Evolutionary conservation across 2,888 invertebrate genomes (phyloP).

Genomic region (Tetranychus truncatus): DNA sequence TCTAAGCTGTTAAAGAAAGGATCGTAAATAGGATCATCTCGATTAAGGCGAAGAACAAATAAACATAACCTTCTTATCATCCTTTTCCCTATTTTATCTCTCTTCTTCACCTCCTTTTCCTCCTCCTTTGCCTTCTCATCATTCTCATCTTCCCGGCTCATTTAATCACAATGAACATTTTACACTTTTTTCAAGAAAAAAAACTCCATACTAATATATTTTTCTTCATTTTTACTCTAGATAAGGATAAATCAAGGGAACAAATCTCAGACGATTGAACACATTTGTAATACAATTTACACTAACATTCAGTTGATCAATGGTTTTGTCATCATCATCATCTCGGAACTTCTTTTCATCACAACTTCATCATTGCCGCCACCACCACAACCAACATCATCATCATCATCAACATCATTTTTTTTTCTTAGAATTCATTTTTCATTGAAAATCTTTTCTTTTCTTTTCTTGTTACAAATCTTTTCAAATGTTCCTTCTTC

Average conservation of each 20-base stretch:
- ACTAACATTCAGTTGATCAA: not conserved
- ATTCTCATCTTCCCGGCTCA: not conserved
- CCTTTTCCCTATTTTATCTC: not conserved
- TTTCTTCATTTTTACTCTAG: not conserved
- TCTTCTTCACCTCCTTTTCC: not conserved
- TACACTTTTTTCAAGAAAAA: not conserved
- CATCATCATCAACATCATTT: not conserved
- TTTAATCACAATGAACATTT: not conserved
- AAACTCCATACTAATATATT: not conserved
- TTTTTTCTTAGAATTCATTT: not conserved
- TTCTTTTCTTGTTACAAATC: not conserved
- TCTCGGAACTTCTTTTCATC: not conserved
- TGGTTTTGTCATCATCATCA: not conserved
- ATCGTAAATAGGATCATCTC: not conserved
- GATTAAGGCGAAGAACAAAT: not conserved
- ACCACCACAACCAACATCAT: not conserved
- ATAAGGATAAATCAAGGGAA: not conserved
- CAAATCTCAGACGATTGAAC: not conserved
- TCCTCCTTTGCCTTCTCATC: not conserved
- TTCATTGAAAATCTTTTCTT: constrained; percentile 1
- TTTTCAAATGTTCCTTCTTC: not conserved
- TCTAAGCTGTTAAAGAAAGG: not conserved
- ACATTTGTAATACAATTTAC: not conserved
- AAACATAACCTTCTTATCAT: not conserved
- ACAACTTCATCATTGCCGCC: not conserved